Evolutionary conservation across 2,797 vertebrate species (phyloP), one percentile per base, ranked within the genome.

Genomic region (Enteromius trimaculatus): DNA sequence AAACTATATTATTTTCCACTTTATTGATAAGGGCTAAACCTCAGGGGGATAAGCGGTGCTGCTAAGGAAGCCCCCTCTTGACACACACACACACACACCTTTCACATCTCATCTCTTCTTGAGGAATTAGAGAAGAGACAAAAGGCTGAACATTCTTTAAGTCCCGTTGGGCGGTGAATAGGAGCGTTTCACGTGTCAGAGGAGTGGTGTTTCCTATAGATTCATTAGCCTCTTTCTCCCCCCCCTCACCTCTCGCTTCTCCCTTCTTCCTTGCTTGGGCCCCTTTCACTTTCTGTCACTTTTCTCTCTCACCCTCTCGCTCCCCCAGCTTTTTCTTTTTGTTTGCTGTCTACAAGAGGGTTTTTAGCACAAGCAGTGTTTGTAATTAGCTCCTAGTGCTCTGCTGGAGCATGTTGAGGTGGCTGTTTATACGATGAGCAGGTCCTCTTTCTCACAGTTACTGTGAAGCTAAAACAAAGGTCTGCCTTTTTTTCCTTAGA

Each of bases 311-410:
- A 81, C 80, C 37, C 79, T 69, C 80, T 84, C 71, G 14, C 62
- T 49, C 80, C 72, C 69, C 88, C 86, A 87, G 90, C 90, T 89
- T 88, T 92, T 87, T 92, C 92, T 91, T 89, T 94, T 91, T 95
- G 95, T 96, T 96, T 95, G 95, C 96, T 94, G 95, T 95, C 95
- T 94, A 93, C 94, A 95, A 96, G 96, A 96, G 96, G 97, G 95
- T 96, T 94, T 96, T 96, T 94, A 93, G 94, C 92, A 90, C 85
- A 91, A 95, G 95, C 95, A 95, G 95, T 95, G 95, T 96, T 96
- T 96, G 95, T 97, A 98, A 98, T 98, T 98, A 97, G 97, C 96
- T 97, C 96, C 95, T 95, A 95, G 93, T 92, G 94, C 95, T 95
- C 96, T 92, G 95, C 96, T 95, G 95, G 96, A 95, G 95, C 95